Evolutionary conservation across 2,113 vertebrate genomes (phyloP), one percentile per base, ranked within the genome.

Genomic region (Bujurquina vittata): DNA sequence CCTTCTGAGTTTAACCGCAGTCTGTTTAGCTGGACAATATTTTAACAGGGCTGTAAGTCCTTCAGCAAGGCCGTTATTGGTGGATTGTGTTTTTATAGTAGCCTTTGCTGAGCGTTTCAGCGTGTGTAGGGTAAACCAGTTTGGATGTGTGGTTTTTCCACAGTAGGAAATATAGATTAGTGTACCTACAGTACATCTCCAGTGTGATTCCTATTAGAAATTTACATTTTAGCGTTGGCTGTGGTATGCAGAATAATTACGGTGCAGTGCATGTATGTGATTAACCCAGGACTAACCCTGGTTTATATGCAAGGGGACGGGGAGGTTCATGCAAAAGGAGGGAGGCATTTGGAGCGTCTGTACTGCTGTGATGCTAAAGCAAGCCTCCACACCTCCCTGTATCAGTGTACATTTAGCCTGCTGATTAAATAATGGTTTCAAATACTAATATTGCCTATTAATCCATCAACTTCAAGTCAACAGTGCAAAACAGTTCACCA

Each of bases 1-100:
- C 77, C 9, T 4, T 54, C 18, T 10, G 33, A 83, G 49, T 35
- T n/a, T 29, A 15, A 77, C 76, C 67, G 17, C 65, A 37, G 58
- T 20, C 79, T 65, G 80, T 69, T 62, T 35, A 81, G 83, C 75
- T 77, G 83, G 72, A 86, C 33, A 31, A 49, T 54, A 37, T 49
- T 85, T 86, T 67, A 72, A 74, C 79, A 33, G 33, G 60, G 74
- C 83, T 84, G 55, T 85, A 85, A 82, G 80, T 93, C 86, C 75
- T 46, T 86, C 77, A 80, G 84, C 67, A 0, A 35, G 82, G 12
- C 29, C 7, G 31, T 87, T 90, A 77, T 52, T 87, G 74, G 80
- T 49, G 62, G 77, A 73, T 77, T 80, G 59, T 77, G 49, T 88
- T 89, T 84, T 88, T 84, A 77, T 69, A 84, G 46, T 69, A 10